Evolutionary conservation across 2,797 vertebrate species (phyloP), one percentile per base, ranked within the genome.

Genomic region (Aulostomus chinensis): DNA sequence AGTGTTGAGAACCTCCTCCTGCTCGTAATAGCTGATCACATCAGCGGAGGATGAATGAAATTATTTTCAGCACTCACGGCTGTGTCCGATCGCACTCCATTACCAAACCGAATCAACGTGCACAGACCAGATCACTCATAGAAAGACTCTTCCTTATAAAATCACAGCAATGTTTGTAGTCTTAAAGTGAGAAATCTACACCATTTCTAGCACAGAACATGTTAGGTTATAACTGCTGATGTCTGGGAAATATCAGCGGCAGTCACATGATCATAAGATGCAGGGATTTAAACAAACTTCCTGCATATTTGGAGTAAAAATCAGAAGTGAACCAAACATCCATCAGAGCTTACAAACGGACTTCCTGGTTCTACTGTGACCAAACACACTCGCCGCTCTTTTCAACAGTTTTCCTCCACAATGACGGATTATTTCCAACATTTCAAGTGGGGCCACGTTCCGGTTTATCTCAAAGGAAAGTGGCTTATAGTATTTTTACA

Each of bases 1-100:
- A 69, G 47, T 67, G 70, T 58, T 68, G 73, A 87, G 76, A 85
- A 60, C 40, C 49, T 69, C 63, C 78, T 83, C 75, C 75, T 81
- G 78, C 47, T 54, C 38, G 43, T 58, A 33, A 69, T 21, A 63
- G 28, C 36, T 64, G 73, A 79, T 78, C 34, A 36, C 64, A 73
- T 78, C 72, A 46, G 32, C 20, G 2, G 6, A 26, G 18, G 20
- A 63, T 62, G 60, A 62, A 63, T 72, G 17, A 51, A 61, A 61
- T 61, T 13, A 39, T 67, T 69, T 7, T 64, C 37, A 38, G 21
- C 49, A 41, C 54, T 53, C 26, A n/a, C 35, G 16, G 18, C 58
- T 15, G 42, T 29, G 38, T 50, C 22, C 71, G 53, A 70, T 67
- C 48, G 51, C n/a, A 11, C 37, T 50, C 16, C 31, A 33, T 69